Base-by-base conservation (phyloP, 37 sponge, comb jelly and placozoan genomes). In the Agelas oroides region DNA sequence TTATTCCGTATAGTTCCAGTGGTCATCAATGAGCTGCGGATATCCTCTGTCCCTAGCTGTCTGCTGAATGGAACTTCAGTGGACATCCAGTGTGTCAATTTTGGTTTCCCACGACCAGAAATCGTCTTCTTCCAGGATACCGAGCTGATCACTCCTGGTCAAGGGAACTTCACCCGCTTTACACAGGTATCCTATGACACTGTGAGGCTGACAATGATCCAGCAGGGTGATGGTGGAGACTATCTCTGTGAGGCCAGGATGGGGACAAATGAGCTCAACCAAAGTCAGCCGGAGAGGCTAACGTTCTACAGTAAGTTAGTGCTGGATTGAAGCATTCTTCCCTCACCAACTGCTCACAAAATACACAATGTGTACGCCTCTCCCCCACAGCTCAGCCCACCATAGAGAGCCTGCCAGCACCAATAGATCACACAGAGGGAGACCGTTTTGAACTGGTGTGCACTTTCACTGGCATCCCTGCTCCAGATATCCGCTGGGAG, bases 331-430 rank as follows among this genome's bases (percentile, higher is more conserved):
- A n/a, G n/a, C n/a, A n/a, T n/a, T n/a, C 55, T n/a, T n/a, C n/a
- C n/a, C n/a, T n/a, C n/a, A 28, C 19, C 24, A 14, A 62, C 11
- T 52, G 3, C 70, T 28, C 17, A 23, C 58, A 19, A 23, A n/a
- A n/a, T n/a, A n/a, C n/a, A n/a, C n/a, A n/a, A n/a, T n/a, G n/a
- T n/a, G n/a, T n/a, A n/a, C 16, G 2, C 65, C 39, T 85, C 2
- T 61, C 53, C 63, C 31, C 60, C 69, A 41, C 69, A 77, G 85
- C 73, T 66, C 32, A 36, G 21, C 77, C 85, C 18, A 56, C 28
- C 19, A 77, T 77, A 24, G 25, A 16, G 14, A 27, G 8, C 11
- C 5, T 60, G 17, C 33, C 32, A 18, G 12, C 5, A 5, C 53
- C 63, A 0, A 33, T 17, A 27, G 55, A 52, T 24, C 70, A 67